Conservation (phyloP, 1,140 invertebrate species). For the Chlorops oryzae region DNA sequence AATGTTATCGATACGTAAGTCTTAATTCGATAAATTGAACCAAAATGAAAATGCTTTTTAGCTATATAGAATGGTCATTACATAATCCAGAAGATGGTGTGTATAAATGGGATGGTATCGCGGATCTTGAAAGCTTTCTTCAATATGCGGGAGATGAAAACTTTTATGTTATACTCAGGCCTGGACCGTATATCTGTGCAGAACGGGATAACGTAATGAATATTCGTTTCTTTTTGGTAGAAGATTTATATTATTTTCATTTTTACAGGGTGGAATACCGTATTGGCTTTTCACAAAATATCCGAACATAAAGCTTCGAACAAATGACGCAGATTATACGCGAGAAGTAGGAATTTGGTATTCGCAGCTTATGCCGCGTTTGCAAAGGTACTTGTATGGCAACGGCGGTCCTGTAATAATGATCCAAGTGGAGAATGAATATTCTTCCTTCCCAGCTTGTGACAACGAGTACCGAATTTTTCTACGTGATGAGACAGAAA, state of each 20-base stretch:
- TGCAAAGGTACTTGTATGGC: constrained; percentile 55
- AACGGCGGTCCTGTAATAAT: constrained; percentile 79
- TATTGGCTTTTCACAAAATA: constrained; percentile 69
- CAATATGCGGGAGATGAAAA: constrained; percentile 72
- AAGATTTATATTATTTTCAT: not conserved
- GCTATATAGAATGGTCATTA: constrained; percentile 88
- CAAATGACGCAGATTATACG: constrained; percentile 58
- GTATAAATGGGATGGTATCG: constrained; percentile 69
- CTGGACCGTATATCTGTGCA: constrained; percentile 91
- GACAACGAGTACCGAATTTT: constrained; percentile 62
- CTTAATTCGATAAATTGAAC: not conserved
- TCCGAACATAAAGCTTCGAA: constrained; percentile 62
- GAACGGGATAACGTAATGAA: constrained; percentile 59
- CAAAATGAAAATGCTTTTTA: constrained; percentile 34
- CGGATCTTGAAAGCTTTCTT: constrained; percentile 72
- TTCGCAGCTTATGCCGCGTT: constrained; percentile 51
- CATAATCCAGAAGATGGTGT: constrained; percentile 74
- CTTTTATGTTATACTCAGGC: constrained; percentile 77
- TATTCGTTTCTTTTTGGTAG: not conserved
- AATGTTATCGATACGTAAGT: constrained; percentile 85
- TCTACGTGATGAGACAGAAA: constrained; percentile 57
- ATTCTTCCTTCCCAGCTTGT: constrained; percentile 70
- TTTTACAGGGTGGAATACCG: constrained; percentile 69
- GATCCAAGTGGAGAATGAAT: constrained; percentile 91
- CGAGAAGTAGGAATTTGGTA: constrained; percentile 60